phyloP scores from a whole-genome alignment of 1,140 invertebrate species.

The Aphis craccivora region DNA sequence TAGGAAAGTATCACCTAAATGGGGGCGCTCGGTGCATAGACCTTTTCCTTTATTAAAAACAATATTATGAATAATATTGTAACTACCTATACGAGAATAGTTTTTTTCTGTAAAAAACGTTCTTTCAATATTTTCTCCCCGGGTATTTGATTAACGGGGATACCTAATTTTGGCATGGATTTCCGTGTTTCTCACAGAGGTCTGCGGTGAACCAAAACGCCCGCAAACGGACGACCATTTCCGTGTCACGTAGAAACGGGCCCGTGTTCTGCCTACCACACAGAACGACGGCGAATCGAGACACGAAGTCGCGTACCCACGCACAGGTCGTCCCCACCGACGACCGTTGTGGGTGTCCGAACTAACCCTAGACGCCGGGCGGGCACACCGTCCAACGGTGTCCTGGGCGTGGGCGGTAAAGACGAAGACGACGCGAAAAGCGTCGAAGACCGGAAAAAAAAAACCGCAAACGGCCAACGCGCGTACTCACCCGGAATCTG shows the following conservation, averaged over 20 bases:
- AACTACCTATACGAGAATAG: not conserved
- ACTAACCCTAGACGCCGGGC: no score
- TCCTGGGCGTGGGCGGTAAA: not conserved
- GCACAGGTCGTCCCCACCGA: no score
- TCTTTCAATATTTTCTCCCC: not conserved
- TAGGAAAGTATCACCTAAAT: no score
- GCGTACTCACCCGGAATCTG: not conserved
- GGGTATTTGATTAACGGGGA: not conserved
- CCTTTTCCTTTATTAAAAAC: not conserved
- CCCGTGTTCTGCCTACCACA: no score
- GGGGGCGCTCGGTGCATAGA: no score
- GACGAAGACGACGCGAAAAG: not conserved
- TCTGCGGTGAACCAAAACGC: no score
- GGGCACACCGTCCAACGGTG: no score
- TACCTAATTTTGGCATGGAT: not conserved
- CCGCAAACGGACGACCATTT: not conserved
- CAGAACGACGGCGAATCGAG: not conserved
- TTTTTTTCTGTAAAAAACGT: not conserved
- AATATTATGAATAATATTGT: not conserved
- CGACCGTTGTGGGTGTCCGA: no score
- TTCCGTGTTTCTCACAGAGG: not conserved
- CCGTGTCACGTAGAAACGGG: not conserved
- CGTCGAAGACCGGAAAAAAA: not conserved
- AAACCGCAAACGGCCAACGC: no score
- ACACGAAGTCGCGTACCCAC: no score